A percentile compares a stretch with the other conserved stretches of the same genome.
Conservation (phyloP, 2,888 invertebrate genomes). For the Tanytarsus gracilentus region DNA sequence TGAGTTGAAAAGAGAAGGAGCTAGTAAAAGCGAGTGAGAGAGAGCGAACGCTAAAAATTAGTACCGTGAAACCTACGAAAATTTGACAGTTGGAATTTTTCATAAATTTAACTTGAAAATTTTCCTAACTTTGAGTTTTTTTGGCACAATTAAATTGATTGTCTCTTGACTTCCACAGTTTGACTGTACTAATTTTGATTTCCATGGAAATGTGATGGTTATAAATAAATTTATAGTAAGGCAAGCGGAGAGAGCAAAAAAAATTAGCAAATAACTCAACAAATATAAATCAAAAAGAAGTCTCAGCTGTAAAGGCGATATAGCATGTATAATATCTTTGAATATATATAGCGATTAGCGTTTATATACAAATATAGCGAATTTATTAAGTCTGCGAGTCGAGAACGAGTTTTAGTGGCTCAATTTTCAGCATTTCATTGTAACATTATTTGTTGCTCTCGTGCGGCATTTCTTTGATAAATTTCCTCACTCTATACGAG, state of each 20-base stretch:
- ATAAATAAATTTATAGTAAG: neutral
- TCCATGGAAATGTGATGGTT: neutral
- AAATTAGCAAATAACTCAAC: conserved; percentile 22
- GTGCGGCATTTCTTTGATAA: conserved; percentile 25
- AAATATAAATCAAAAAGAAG: conserved; percentile 28
- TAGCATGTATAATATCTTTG: neutral
- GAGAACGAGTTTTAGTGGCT: neutral
- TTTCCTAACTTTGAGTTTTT: no score
- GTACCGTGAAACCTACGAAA: no score
- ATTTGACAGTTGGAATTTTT: no score
- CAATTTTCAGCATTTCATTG: no score
- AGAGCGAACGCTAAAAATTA: no score
- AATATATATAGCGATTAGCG: neutral
- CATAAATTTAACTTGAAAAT: no score
- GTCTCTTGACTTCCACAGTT: no score
- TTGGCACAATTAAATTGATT: no score
- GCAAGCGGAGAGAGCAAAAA: neutral
- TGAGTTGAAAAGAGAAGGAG: no score
- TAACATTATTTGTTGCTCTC: neutral
- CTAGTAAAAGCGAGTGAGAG: no score
- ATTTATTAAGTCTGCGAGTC: conserved; percentile 20
- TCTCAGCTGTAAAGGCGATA: conserved; percentile 8
- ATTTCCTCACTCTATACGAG: neutral
- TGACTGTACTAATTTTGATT: no score
- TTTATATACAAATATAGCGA: neutral